Base-by-base conservation (phyloP, 2,113 vertebrate species). In the Bubo scandiacus region DNA sequence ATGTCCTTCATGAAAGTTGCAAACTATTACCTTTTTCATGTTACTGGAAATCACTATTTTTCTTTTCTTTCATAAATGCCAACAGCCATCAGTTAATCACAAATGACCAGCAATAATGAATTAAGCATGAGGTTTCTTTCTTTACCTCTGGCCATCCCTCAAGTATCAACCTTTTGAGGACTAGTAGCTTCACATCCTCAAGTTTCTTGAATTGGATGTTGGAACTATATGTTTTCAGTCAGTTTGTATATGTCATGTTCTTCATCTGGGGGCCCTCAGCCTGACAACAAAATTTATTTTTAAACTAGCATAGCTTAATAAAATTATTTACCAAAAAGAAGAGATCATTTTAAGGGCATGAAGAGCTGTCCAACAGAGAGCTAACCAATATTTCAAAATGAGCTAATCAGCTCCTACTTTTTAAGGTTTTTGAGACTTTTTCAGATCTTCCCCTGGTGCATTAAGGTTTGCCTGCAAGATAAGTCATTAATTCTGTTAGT, bases 91-190 rank as follows among this genome's bases (percentile, higher is more conserved):
- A 88, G 38, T 62, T 88, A 92, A 83, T 83, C 67, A 70, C 30
- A 92, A 77, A 58, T 45, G 58, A 81, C 10, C 13, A 83, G 59
- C 38, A 66, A 42, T 32, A 19, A 86, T 83, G 88, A 95, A 93
- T 92, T 92, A 90, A 70, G 22, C 67, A 81, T 82, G n/a, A 94
- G 32, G 17, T 19, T 88, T 61, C 79, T 92, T 54, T 88, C 43
- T 88, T 86, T 88, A 80, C 91, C 88, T 91, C 63, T 71, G 38
- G 94, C 63, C 21, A 81, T 84, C 71, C 86, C 83, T 88, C 11
- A 61, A 15, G 75, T 40, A 83, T 40, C 58, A 92, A 20, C 27
- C 66, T 88, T 93, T 66, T 86, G 75, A 84, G 45, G 38, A 83
- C 62, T 45, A 54, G 52, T 51, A 72, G 47, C 62, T 95, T 67